These are phyloP conservation scores for Bubo blakistoni DNA, from an alignment of 2,113 vertebrate genomes.

Conservation along the genomic window DNA sequence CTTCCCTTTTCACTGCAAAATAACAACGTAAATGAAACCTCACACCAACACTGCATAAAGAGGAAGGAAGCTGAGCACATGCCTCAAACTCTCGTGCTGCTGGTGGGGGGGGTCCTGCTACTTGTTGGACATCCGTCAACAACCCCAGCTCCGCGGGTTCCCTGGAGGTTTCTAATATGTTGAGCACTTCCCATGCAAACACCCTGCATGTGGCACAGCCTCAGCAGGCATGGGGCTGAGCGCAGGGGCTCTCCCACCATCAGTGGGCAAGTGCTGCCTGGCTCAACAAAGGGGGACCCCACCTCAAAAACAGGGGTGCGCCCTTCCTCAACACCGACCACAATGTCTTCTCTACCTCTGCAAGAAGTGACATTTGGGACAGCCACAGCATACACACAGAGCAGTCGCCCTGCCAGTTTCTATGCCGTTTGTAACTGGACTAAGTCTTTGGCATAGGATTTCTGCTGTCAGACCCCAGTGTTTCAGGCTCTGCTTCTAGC, in stretches of 20 bases:
- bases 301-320: not conserved
- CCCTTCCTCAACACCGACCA: fast-evolving
- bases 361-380: not conserved
- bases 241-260: not conserved
- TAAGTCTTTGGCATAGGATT: not conserved
- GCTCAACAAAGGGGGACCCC: not conserved
- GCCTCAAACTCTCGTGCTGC: not conserved
- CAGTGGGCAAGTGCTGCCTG: not conserved
- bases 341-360: not conserved
- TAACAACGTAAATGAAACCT: conserved; percentile 11
- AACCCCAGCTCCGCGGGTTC: not conserved
- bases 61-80: conserved; percentile 43
- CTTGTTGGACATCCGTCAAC: not conserved
- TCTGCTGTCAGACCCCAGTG: not conserved
- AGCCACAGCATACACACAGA: not conserved
- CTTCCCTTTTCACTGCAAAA: conserved; percentile 8
- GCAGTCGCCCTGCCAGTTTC: not conserved
- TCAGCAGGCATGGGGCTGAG: not conserved
- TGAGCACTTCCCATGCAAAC: not conserved
- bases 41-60: not conserved
- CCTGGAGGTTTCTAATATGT: not conserved
- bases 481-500: not conserved
- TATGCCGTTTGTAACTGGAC: not conserved
- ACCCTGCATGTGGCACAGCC: not conserved
- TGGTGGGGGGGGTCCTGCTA: fast-evolving